phyloP scores from a whole-genome alignment of 2,888 invertebrate genomes.

The Lagria hirta region DNA sequence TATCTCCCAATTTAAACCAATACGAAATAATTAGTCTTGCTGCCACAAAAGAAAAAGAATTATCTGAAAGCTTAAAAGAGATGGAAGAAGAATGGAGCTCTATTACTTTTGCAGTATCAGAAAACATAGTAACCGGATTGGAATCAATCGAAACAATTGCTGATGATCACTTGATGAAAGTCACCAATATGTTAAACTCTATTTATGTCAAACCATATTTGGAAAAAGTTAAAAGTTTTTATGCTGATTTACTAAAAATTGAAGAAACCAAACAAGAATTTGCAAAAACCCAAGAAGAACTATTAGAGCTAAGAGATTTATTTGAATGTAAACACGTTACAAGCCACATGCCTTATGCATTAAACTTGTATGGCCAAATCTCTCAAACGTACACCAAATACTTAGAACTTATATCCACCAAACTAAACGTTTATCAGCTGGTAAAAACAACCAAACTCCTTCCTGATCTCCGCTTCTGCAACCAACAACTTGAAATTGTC shows the following conservation, averaged over 20 bases:
- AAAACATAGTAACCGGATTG: slow-evolving; percentile 67
- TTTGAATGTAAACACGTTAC: slow-evolving; percentile 78
- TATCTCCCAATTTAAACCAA: slow-evolving; percentile 70
- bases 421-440: slow-evolving; percentile 62
- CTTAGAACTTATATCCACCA: slow-evolving; percentile 52
- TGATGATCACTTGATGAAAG: slow-evolving; percentile 78
- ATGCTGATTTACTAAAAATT: slow-evolving; percentile 65
- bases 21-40: slow-evolving; percentile 79
- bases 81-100: slow-evolving; percentile 78
- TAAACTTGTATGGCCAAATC: slow-evolving; percentile 44
- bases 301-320: slow-evolving; percentile 79
- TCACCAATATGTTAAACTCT: slow-evolving; percentile 79
- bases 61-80: slow-evolving; percentile 71
- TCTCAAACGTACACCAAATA: slow-evolving; percentile 37
- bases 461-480: slow-evolving; percentile 66
- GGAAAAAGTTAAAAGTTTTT: slow-evolving; percentile 66
- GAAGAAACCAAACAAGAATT: slow-evolving; percentile 73
- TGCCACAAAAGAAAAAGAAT: slow-evolving; percentile 73
- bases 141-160: slow-evolving; percentile 75
- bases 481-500: slow-evolving; percentile 69
- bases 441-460: slow-evolving; percentile 64
- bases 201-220: slow-evolving; percentile 82
- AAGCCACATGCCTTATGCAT: slow-evolving; percentile 52
- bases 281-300: slow-evolving; percentile 77
- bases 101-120: slow-evolving; percentile 63